Evolutionary conservation across 2,888 invertebrate species (phyloP), one percentile per base, ranked within the genome.

Genomic region (Caenorhabditis afra): DNA sequence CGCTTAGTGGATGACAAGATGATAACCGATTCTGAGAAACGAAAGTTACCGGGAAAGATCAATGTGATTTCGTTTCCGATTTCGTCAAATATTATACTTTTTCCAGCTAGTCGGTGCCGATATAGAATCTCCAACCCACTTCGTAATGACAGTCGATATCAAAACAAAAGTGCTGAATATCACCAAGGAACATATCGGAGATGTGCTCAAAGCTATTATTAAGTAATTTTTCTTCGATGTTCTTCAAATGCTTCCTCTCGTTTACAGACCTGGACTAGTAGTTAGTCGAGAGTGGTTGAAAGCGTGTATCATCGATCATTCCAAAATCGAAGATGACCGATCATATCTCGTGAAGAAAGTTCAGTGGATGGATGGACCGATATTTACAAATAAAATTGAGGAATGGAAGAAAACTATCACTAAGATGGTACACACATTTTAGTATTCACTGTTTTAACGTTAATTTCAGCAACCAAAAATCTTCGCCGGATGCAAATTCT

Each of bases 401-500:
- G 5, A 57, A 35, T 78, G 78, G 78, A 78, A 73, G 29, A 78
- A 73, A 49, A 50, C 55, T 7, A 61, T 61, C 14, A 62, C 49
- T 18, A 47, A 37, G 62, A 78, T 78, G 78, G 76, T 77, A 23
- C 12, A 39, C 8, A 52, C 11, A 22, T 39, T 29, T 29, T 37
- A 14, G 41, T 41, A 14, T 41, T 47, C n/a, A n/a, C n/a, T n/a
- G n/a, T 47, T 47, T 16, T 47, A 41, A 41, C 2, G 7, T 14
- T 41, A 10, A 57, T 29, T 64, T 59, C 62, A 82, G 82, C 65
- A 78, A 23, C 81, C 82, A 3, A 75, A 79, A 37, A 58, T 83
- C 4, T 76, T 83, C 22, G 73, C 70, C 37, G 82, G 82, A 3
- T 83, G 82, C 76, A 79, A 79, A 20, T 81, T 83, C 45, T 81